Conservation (phyloP, 2,797 vertebrate species). For the Enteromius treurensis region DNA sequence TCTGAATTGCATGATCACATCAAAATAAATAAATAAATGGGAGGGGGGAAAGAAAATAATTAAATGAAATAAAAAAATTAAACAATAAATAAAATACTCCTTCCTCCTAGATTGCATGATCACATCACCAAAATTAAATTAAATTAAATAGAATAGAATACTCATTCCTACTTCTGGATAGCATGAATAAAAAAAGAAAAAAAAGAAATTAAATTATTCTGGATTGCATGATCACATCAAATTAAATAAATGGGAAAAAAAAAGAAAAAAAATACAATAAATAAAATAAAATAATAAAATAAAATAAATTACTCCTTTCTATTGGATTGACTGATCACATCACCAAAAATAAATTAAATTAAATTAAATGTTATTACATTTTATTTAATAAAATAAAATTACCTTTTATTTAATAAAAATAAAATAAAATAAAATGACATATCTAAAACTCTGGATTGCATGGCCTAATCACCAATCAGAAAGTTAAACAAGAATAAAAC, state of each 20-base stretch:
- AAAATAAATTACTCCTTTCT: too few species aligned
- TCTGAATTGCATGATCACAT: neutral
- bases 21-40: neutral
- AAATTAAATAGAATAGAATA: slow-evolving; percentile 50
- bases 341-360: neutral
- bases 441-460: slow-evolving; percentile 34
- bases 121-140: neutral
- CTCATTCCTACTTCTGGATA: slow-evolving; percentile 2
- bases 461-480: slow-evolving; percentile 55
- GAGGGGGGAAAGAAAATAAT: too few species aligned
- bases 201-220: neutral
- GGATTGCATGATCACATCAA: neutral
- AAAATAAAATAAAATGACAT: slow-evolving; percentile 46
- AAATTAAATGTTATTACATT: too few species aligned
- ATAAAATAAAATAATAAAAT: neutral
- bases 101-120: too few species aligned
- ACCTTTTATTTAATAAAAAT: neutral
- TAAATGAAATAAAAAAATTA: too few species aligned
- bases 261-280: neutral
- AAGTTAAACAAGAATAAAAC: slow-evolving; percentile 55
- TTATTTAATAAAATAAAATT: neutral
- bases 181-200: too few species aligned
- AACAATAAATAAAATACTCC: too few species aligned
- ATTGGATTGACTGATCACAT: neutral
- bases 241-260: neutral